Evolutionary conservation across 2,113 vertebrate genomes (phyloP).

Genomic region (Corydoras sp.): DNA sequence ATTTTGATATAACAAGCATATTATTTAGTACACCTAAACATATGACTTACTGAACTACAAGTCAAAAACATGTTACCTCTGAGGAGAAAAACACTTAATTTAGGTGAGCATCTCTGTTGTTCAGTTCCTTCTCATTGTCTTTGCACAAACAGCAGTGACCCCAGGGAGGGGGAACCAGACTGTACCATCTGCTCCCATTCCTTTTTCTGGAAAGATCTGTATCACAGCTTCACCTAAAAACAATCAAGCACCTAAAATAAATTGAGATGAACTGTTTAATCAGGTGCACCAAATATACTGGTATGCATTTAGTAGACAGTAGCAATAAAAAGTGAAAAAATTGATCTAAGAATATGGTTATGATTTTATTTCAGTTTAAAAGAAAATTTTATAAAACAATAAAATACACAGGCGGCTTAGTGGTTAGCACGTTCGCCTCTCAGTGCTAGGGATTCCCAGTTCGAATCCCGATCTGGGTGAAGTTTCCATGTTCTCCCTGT

Average conservation of each 20-base stretch:
- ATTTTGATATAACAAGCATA: too few species aligned
- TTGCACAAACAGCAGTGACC: conserved; percentile 36
- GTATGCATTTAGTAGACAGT: too few species aligned
- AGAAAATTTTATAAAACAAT: too few species aligned
- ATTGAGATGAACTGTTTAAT: not conserved
- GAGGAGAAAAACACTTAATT: not conserved
- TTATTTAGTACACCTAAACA: not conserved
- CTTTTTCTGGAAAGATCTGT: conserved; percentile 25
- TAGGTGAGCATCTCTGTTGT: conserved; percentile 22
- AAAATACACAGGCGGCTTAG: too few species aligned
- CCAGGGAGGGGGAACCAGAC: conserved; percentile 31
- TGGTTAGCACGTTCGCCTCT: too few species aligned
- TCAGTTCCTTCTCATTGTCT: conserved; percentile 25
- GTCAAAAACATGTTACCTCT: conserved; percentile 4
- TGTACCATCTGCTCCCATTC: conserved; percentile 45
- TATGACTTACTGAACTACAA: not conserved
- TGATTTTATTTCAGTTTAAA: too few species aligned
- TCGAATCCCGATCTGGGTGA: too few species aligned
- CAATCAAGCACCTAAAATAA: conserved; percentile 17
- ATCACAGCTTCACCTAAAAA: conserved; percentile 24
- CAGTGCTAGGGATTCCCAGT: too few species aligned
- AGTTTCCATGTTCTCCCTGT: too few species aligned
- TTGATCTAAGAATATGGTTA: too few species aligned
- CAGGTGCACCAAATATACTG: not conserved
- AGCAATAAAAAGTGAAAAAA: too few species aligned